phyloP scores from a whole-genome alignment of 2,113 vertebrate genomes.

The Dermatemys mawii region DNA sequence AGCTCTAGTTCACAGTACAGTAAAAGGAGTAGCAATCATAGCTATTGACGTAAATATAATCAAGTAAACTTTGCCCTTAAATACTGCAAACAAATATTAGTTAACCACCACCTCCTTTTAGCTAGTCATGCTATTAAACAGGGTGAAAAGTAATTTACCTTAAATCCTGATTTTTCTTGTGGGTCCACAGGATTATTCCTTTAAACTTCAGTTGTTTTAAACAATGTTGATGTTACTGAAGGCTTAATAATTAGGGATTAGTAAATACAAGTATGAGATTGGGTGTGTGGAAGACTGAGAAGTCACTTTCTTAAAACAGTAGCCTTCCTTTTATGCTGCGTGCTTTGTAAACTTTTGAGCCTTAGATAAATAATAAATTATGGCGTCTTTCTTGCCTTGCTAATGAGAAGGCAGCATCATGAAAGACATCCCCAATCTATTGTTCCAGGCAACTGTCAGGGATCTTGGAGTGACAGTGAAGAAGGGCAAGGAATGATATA shows the following conservation, averaged over 20 bases:
- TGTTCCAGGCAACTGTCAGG: not conserved
- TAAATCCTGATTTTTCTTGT: not conserved
- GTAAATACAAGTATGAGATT: not conserved
- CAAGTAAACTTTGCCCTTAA: not conserved
- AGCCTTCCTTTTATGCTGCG: not conserved
- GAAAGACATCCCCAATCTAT: not conserved
- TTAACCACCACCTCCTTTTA: not conserved
- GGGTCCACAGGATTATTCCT: not conserved
- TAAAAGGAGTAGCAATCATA: fast-evolving
- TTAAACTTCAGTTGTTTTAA: not conserved
- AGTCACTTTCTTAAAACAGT: not conserved
- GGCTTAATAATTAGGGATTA: not conserved
- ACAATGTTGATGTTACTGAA: not conserved
- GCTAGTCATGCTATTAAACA: not conserved
- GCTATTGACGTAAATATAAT: not conserved
- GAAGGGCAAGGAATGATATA: not conserved
- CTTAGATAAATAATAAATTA: not conserved
- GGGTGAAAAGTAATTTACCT: not conserved
- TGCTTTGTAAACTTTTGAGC: not conserved
- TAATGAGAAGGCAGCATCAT: not conserved
- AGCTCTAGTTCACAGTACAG: not conserved
- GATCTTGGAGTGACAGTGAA: not conserved
- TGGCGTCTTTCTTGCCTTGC: not conserved
- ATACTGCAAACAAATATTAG: no score
- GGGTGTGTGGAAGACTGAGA: not conserved